Conservation (phyloP, 1,140 invertebrate genomes). For the Platyscapa corneri region DNA sequence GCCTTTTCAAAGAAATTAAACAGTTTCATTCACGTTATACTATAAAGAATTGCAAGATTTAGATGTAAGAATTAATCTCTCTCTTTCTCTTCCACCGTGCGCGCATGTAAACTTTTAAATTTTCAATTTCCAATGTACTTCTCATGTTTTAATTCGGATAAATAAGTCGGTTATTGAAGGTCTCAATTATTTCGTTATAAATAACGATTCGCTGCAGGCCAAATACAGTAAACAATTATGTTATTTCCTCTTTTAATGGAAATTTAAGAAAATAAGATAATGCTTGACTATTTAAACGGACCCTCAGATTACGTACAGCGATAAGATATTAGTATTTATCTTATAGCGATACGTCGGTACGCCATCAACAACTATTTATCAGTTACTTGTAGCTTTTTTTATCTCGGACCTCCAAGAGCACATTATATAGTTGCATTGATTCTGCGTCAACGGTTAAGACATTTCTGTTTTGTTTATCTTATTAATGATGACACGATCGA, state of each 20-base stretch:
- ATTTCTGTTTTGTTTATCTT: conserved; percentile 1
- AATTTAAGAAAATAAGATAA: conserved; percentile 1
- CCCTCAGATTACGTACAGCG: not conserved
- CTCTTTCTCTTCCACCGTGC: not conserved
- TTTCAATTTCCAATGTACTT: too few relatives aligned
- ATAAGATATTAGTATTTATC: conserved; percentile 2
- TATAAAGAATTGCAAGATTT: not conserved
- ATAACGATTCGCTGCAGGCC: not conserved
- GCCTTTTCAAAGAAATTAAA: not conserved
- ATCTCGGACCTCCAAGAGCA: conserved; percentile 10
- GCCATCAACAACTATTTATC: conserved; percentile 10
- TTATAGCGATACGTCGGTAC: not conserved
- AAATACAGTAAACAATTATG: not conserved
- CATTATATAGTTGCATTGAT: not conserved
- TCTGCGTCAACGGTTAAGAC: not conserved
- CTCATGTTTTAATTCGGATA: too few relatives aligned
- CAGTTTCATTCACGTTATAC: not conserved
- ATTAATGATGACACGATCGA: not conserved
- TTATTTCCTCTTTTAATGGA: not conserved
- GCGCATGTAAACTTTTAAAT: too few relatives aligned
- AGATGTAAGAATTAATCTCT: not conserved
- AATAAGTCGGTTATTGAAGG: not conserved
- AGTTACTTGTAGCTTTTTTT: not conserved
- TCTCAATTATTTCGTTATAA: not conserved
- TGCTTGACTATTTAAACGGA: not conserved